phyloP scores from a whole-genome alignment of 2,888 invertebrate species.

The Taenaris catops region DNA sequence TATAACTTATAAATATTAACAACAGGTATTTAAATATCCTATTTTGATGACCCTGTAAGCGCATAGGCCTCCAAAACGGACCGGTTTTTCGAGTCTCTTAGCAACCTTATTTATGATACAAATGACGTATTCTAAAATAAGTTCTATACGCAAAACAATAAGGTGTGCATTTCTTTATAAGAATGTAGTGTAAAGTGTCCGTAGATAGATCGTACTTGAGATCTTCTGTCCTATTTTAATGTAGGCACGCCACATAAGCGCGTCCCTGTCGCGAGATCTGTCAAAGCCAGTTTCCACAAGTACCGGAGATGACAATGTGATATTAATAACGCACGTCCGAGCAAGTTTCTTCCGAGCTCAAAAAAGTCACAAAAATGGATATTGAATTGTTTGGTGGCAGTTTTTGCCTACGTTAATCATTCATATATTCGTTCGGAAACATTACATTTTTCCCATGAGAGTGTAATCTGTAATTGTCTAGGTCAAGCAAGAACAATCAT shows the following conservation, averaged over 20 bases:
- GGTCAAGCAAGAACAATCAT: too few species aligned
- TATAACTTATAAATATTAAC: too few species aligned
- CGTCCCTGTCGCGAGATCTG: constrained; percentile 43
- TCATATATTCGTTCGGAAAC: too few species aligned
- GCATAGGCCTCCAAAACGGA: constrained; percentile 54
- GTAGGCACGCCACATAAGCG: constrained; percentile 20
- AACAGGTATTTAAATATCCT: too few species aligned
- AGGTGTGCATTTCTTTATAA: not conserved
- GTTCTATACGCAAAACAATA: not conserved
- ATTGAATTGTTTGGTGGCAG: constrained; percentile 8
- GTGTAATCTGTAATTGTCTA: too few species aligned
- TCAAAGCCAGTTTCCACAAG: constrained; percentile 60
- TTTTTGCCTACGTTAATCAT: too few species aligned
- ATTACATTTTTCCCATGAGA: too few species aligned
- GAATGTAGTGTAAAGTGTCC: not conserved
- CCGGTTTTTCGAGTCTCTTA: constrained; percentile 50
- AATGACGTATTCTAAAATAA: constrained; percentile 19
- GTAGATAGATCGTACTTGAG: constrained; percentile 2
- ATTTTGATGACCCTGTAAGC: constrained; percentile 44
- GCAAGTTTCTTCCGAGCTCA: constrained; percentile 4
- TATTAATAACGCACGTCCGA: constrained; percentile 14
- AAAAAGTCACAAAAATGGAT: constrained; percentile 10
- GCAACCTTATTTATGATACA: constrained; percentile 26
- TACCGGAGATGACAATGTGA: constrained; percentile 45
- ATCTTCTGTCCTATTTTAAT: constrained; percentile 16